A percentile compares a stretch with the other conserved stretches of the same genome.
These are phyloP conservation scores for Copidosoma floridanum DNA, from an alignment of 1,140 invertebrate species.

Conservation along the genomic window DNA sequence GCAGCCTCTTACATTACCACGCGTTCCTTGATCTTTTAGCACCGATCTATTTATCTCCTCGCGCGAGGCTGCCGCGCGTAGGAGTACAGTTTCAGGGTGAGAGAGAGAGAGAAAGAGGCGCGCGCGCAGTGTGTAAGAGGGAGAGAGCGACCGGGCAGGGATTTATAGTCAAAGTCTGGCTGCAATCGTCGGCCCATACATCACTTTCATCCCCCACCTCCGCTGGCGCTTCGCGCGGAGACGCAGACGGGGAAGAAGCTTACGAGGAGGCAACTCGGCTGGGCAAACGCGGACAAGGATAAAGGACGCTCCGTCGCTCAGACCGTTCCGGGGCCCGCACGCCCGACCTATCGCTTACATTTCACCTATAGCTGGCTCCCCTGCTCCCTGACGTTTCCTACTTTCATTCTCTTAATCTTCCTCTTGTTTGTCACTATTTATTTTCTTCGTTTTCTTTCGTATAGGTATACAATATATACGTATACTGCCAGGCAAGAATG, in stretches of 20 bases:
- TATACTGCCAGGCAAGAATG: no score
- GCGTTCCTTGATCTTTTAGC: constrained; percentile 18
- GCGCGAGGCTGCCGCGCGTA: neutral
- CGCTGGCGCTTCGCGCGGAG: neutral
- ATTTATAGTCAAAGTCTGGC: constrained; percentile 43
- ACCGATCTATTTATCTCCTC: constrained; percentile 24
- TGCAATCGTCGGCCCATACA: constrained; percentile 40
- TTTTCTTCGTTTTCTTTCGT: no score
- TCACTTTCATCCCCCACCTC: constrained; percentile 17
- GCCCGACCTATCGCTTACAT: neutral
- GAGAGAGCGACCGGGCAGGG: constrained; percentile 17
- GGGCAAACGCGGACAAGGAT: constrained; percentile 27
- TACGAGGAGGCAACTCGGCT: constrained; percentile 13
- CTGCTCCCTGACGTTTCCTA: constrained; percentile 19
- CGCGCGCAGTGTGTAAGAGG: neutral
- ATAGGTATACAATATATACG: no score
- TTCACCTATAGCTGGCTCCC: constrained; percentile 10
- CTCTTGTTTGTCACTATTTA: constrained; percentile 28
- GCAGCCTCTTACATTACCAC: constrained; percentile 17
- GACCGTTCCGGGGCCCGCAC: neutral
- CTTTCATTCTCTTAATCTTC: constrained; percentile 30
- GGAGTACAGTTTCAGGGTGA: neutral
- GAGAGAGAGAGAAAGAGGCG: constrained; percentile 5
- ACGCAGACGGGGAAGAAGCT: neutral
- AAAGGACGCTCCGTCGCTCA: constrained; percentile 34